Base-by-base conservation (phyloP, 2,113 vertebrate species). In the Cygnus buccinator region DNA sequence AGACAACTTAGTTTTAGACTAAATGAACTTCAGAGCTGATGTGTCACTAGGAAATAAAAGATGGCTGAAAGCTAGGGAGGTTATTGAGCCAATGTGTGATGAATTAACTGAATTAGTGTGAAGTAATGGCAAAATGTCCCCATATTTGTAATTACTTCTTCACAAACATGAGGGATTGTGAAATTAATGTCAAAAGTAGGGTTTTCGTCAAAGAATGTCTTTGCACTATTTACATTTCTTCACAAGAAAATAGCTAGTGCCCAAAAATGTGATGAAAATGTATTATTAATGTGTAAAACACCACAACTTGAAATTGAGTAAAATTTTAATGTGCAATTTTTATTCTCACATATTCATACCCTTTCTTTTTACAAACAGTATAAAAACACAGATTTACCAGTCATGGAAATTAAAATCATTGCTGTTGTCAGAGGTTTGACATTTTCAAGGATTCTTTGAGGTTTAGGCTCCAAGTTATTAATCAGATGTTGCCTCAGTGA, bases 81-180 rank as follows among this genome's bases (percentile, higher is more conserved):
- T 75, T 96, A 68, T 94, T 90, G 75, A 94, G 65, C 61, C 57
- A 88, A 67, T 67, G 21, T 94, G 73, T 84, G 85, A 92, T 95
- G 78, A 89, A 89, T 89, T 90, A 94, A 86, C 65, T 86, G 48
- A 96, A 83, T 89, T 96, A 81, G 35, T 25, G 31, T 74, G 68
- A 93, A 93, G 13, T 68, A 84, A 80, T 84, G 61, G 76, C 35
- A 86, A 84, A 92, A 72, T 84, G 75, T 84, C 11, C 0, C 39
- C 48, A 41, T 55, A 44, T 71, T 95, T 77, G 28, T 92, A 94
- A 92, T 75, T 94, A 78, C 37, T 84, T 81, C 28, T 93, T 94
- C 90, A 80, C 65, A 87, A 84, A 66, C 48, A 28, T 29, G 11
- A 92, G 7, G 1, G 17, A n/a, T 63, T 89, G n/a, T 25, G 65